Percentiles rank a stretch among this genome's conserved stretches.
phyloP scores from a whole-genome alignment of 30 jellyfish, hydroid and myxozoan species.

The Morbakka virulenta region DNA sequence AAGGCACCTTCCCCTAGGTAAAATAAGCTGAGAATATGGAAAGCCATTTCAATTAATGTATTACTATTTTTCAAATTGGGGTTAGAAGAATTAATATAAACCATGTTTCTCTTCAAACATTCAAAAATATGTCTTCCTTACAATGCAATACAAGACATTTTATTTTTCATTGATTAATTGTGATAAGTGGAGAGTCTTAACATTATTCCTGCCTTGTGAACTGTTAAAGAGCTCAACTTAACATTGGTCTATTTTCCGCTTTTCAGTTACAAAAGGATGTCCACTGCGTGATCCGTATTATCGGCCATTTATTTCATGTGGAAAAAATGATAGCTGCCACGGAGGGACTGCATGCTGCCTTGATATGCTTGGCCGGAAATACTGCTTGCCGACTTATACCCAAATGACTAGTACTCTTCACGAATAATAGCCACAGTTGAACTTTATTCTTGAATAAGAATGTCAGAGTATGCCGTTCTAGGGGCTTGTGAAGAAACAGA shows the following conservation, averaged over 20 bases:
- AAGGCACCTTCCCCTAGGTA: no score
- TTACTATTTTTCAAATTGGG: no score
- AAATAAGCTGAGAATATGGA: no score
- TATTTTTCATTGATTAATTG: background rate
- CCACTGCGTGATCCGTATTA: slow-evolving; percentile 94
- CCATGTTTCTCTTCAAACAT: background rate
- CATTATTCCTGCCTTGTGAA: no score
- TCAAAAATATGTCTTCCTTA: background rate
- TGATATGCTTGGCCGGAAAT: slow-evolving; percentile 82
- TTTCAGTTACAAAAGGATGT: slow-evolving; percentile 81
- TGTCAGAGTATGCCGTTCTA: background rate
- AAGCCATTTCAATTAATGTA: no score
- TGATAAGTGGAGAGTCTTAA: no score
- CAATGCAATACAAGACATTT: background rate
- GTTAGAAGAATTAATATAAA: no score
- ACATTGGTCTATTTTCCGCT: no score
- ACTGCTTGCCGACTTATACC: slow-evolving; percentile 71
- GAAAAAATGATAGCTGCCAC: slow-evolving; percentile 70
- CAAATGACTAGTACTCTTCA: slow-evolving; percentile 21
- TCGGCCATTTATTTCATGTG: slow-evolving; percentile 70
- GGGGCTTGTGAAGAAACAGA: background rate
- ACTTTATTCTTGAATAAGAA: background rate
- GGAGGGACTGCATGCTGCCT: slow-evolving; percentile 88
- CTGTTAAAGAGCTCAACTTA: no score
- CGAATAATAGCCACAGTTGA: background rate